Base-by-base conservation (phyloP, 2,888 invertebrate genomes). In the Galerucella calmariensis region DNA sequence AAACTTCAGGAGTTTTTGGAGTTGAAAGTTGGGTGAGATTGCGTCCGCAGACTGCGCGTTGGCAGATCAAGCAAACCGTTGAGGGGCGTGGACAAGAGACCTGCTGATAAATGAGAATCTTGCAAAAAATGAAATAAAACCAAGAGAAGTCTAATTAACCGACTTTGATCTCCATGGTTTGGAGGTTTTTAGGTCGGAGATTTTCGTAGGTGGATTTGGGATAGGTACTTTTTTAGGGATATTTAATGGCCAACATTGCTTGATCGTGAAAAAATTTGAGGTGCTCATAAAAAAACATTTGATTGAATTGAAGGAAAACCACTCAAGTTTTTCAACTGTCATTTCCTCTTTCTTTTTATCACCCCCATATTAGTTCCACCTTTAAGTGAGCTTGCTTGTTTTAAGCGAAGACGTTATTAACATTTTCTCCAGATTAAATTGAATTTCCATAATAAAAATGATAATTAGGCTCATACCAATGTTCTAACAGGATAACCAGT, bases 31-130 rank as follows among this genome's bases (percentile, higher is more conserved):
- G 75, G 63, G 62, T 61, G 78, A 75, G 75, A 75, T 76, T 78
- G 78, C 78, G 78, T 76, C 48, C 61, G 70, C 73, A 78, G 78
- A 76, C 78, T 76, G 78, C 78, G 78, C 78, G 78, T 12, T 73
- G 74, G 70, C 76, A 69, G 58, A 69, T 71, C 69, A 56, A 63
- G 24, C 72, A 44, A 58, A 8, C 61, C 14, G 69, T 48, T 61
- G 74, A 70, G n/a, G 77, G 77, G 74, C 77, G 77, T 77, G 73
- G 72, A 75, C 74, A 70, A 68, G 46, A 65, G 46, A 46, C 73
- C 63, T 41, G 8, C 62, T 69, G 63, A 77, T 75, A 71, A 77
- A 73, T 76, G 67, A 68, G 67, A 16, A 73, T 71, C 68, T 48
- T 12, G 35, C 51, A 20, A 59, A 48, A 73, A 73, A 12, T 20